phyloP scores from a whole-genome alignment of 2,113 vertebrate genomes.

The Bufo gargarizans region DNA sequence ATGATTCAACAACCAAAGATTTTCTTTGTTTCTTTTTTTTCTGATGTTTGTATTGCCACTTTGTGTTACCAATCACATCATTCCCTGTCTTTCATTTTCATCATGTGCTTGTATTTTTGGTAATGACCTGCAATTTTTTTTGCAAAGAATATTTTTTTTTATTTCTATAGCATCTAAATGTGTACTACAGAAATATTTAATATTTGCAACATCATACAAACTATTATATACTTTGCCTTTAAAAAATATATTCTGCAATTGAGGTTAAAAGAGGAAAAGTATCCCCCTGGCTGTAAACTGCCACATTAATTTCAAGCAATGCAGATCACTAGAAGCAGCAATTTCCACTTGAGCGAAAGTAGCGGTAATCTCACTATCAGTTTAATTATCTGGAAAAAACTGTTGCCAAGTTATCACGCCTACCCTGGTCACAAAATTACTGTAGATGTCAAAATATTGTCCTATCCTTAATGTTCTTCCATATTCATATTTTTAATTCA shows the following conservation, averaged over 20 bases:
- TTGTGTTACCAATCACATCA: too few species aligned
- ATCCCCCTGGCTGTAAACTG: constrained; percentile 29
- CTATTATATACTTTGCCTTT: not conserved
- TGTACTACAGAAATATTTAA: not conserved
- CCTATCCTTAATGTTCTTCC: not conserved
- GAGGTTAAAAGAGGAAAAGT: constrained; percentile 38
- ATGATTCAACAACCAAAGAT: too few species aligned
- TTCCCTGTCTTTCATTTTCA: too few species aligned
- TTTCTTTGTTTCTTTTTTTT: too few species aligned
- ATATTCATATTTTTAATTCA: not conserved
- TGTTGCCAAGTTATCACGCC: constrained; percentile 31
- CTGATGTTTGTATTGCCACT: too few species aligned
- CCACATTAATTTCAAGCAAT: constrained; percentile 22
- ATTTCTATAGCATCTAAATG: too few species aligned
- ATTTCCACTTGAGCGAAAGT: constrained; percentile 14
- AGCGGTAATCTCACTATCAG: constrained; percentile 30
- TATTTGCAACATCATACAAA: not conserved
- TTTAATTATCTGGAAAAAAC: constrained; percentile 47
- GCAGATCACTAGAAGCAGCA: constrained; percentile 1
- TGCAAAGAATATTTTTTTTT: too few species aligned
- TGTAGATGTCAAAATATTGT: constrained; percentile 21
- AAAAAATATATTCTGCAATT: not conserved
- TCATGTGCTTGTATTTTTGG: too few species aligned
- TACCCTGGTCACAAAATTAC: constrained; percentile 12
- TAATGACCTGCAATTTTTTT: not conserved